Percentiles rank a stretch among this genome's conserved stretches.
These are phyloP conservation scores for Leucophora obtusa DNA, from an alignment of 2,888 invertebrate genomes.

Conservation along the genomic window DNA sequence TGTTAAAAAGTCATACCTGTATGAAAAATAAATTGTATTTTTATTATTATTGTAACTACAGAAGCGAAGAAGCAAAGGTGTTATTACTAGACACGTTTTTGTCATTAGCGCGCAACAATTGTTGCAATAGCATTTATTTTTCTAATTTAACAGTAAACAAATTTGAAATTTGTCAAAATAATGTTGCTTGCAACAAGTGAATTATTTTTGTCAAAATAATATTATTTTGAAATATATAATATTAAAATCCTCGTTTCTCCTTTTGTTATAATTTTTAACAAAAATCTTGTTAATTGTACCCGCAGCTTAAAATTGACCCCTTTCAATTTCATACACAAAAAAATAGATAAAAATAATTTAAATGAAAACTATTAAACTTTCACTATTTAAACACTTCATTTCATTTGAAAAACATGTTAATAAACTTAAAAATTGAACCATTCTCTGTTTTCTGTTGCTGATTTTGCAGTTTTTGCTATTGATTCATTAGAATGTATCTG, in stretches of 20 bases:
- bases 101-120: conserved; percentile 38
- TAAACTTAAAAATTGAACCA: conserved; percentile 4
- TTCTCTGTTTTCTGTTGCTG: not conserved
- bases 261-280: not conserved
- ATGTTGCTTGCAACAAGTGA: not conserved
- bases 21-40: not conserved
- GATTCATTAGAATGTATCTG: conserved; percentile 15
- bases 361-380: conserved; percentile 39
- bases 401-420: conserved; percentile 21
- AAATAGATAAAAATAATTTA: not conserved
- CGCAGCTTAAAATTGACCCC: conserved; percentile 4
- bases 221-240: not conserved
- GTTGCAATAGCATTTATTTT: conserved; percentile 11
- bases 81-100: conserved; percentile 54
- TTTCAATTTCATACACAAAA: conserved; percentile 3
- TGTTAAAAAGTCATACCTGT: not conserved
- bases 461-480: not conserved
- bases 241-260: conserved; percentile 23
- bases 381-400: conserved; percentile 37
- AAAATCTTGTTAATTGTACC: conserved; percentile 11
- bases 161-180: conserved; percentile 7
- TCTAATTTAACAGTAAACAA: conserved; percentile 4
- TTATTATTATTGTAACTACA: conserved; percentile 4
- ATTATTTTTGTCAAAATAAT: not conserved
- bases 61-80: conserved; percentile 38